Percentiles rank a stretch among this genome's conserved stretches.
These are phyloP conservation scores for Heteractis magnifica DNA, from an alignment of 92 coral and sea anemone species.

Conservation along the genomic window DNA sequence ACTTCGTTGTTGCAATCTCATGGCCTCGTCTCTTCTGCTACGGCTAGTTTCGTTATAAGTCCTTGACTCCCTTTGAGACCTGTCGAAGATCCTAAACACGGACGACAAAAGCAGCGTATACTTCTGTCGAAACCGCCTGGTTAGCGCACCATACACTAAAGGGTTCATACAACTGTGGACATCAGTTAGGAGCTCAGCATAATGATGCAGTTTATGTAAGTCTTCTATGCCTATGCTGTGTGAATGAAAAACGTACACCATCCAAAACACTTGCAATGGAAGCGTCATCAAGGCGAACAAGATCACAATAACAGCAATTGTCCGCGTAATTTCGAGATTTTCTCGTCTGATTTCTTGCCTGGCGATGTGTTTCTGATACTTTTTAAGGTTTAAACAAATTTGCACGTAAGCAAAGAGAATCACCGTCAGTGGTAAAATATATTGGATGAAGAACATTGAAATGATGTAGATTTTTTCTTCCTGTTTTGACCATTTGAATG, in stretches of 20 bases:
- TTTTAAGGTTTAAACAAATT: slow-evolving; percentile 35
- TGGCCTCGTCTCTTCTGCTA: slow-evolving; percentile 13
- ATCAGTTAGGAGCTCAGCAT: slow-evolving; percentile 42
- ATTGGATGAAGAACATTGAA: slow-evolving; percentile 34
- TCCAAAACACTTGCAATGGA: slow-evolving; percentile 41
- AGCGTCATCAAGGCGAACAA: slow-evolving; percentile 34
- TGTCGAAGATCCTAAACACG: slow-evolving; percentile 33
- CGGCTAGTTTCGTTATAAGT: slow-evolving; percentile 15
- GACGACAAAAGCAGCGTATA: slow-evolving; percentile 36
- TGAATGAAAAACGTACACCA: slow-evolving; percentile 15
- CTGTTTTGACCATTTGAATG: slow-evolving; percentile 11
- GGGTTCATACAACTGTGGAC: slow-evolving; percentile 51
- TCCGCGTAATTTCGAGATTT: slow-evolving; percentile 44
- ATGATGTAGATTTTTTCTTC: slow-evolving; percentile 27
- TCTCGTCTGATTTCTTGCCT: slow-evolving; percentile 33
- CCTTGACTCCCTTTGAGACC: slow-evolving; percentile 13
- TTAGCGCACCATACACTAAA: slow-evolving; percentile 33
- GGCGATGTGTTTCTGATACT: slow-evolving; percentile 34
- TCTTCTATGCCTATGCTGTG: background rate
- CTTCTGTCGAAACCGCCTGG: slow-evolving; percentile 36
- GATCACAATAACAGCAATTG: slow-evolving; percentile 41
- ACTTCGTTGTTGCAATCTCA: slow-evolving; percentile 19
- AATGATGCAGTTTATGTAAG: slow-evolving; percentile 17
- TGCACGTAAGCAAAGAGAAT: slow-evolving; percentile 35
- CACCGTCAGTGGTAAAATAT: slow-evolving; percentile 19